Evolutionary conservation across 1,140 invertebrate species (phyloP).

Genomic region (Cecropterus lyciades): DNA sequence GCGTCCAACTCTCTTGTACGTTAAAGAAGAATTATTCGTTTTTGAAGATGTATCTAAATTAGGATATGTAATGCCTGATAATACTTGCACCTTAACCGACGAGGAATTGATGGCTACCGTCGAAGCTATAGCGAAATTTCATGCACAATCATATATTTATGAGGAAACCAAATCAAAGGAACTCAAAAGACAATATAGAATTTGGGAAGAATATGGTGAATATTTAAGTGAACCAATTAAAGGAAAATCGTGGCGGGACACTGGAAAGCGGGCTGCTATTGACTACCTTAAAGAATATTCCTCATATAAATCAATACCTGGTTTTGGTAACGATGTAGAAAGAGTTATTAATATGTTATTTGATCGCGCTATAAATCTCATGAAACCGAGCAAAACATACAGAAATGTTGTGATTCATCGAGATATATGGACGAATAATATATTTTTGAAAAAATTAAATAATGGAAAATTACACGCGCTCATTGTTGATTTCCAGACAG

Average conservation of each 20-base stretch:
- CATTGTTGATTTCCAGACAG: slow-evolving; percentile 87
- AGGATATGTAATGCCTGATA: slow-evolving; percentile 61
- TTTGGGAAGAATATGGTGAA: slow-evolving; percentile 82
- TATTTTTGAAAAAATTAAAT: slow-evolving; percentile 85
- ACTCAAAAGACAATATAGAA: slow-evolving; percentile 73
- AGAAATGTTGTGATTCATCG: slow-evolving; percentile 86
- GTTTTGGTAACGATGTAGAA: slow-evolving; percentile 50
- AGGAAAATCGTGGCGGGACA: slow-evolving; percentile 70
- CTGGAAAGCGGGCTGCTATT: slow-evolving; percentile 70
- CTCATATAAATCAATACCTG: slow-evolving; percentile 47
- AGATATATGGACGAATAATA: slow-evolving; percentile 87
- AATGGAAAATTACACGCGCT: slow-evolving; percentile 68
- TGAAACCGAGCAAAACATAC: slow-evolving; percentile 77
- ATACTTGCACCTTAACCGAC: slow-evolving; percentile 63
- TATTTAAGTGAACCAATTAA: slow-evolving; percentile 69
- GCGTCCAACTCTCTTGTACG: slow-evolving; percentile 57
- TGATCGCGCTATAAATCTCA: slow-evolving; percentile 71
- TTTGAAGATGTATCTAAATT: slow-evolving; percentile 64
- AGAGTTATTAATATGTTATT: slow-evolving; percentile 61
- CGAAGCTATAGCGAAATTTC: slow-evolving; percentile 82
- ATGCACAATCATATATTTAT: slow-evolving; percentile 84
- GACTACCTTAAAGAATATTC: slow-evolving; percentile 79
- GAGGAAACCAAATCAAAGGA: slow-evolving; percentile 74
- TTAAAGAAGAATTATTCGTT: slow-evolving; percentile 64
- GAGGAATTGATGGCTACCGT: slow-evolving; percentile 81